These are phyloP conservation scores for Acridotheres tristis DNA, from an alignment of 2,797 vertebrate genomes.

Conservation along the genomic window DNA sequence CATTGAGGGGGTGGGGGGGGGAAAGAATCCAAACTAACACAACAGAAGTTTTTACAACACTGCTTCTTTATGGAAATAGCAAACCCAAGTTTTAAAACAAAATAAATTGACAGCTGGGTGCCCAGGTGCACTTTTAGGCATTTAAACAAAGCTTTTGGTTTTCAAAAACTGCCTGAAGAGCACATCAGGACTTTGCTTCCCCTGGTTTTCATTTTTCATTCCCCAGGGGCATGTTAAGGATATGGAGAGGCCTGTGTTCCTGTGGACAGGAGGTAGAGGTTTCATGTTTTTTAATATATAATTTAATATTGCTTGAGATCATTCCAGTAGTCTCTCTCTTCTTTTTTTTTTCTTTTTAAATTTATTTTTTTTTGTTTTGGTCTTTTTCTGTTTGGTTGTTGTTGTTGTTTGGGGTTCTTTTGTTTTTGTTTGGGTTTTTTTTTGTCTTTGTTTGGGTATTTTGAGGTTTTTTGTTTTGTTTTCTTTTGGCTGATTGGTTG, in stretches of 20 bases:
- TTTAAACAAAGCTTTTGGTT: background rate
- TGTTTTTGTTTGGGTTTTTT: no score
- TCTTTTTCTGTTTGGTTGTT: no score
- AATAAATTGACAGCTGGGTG: background rate
- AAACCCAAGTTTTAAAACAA: background rate
- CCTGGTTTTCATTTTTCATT: background rate
- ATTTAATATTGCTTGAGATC: background rate
- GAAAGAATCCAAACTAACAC: background rate
- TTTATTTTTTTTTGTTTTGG: no score
- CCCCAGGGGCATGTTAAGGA: background rate
- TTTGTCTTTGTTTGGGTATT: no score
- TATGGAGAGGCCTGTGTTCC: background rate
- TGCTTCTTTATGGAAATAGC: background rate
- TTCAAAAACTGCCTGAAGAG: background rate
- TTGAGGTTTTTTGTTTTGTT: no score
- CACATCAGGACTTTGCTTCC: background rate
- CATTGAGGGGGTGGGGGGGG: background rate
- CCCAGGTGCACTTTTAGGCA: background rate
- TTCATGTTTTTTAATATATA: background rate
- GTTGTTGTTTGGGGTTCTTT: no score
- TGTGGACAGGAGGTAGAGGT: background rate
- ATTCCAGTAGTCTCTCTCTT: background rate
- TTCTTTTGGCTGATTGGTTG: no score
- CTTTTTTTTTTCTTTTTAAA: fast-evolving
- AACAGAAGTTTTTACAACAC: background rate